Evolutionary conservation across 2,888 invertebrate species (phyloP), one percentile per base, ranked within the genome.

Genomic region (Ditula angustiorana): DNA sequence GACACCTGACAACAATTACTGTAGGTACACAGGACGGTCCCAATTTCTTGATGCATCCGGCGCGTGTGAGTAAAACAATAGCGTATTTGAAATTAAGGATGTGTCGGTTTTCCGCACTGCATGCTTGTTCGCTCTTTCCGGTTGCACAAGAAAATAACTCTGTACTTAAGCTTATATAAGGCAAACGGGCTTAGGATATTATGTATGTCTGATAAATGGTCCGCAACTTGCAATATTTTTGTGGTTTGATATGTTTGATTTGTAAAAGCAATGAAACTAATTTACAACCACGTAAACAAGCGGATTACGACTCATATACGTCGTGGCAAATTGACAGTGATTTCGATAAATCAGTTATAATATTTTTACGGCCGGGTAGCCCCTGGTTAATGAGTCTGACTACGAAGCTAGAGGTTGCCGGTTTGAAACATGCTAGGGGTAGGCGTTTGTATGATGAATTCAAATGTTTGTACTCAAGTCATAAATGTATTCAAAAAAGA

Each of bases 41-140:
- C 61, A 68, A 67, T 70, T 68, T 70, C 52, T 35, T 41, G 59
- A 66, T 16, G 57, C 62, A 61, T 55, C 57, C 60, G 53, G 60
- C 30, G 24, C 53, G 30, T 53, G 26, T 58, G 57, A 61, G 61
- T 61, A 62, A 64, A 81, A 83, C 82, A 82, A 82, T 79, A 67
- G 74, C 67, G 71, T 68, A 71, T 77, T 77, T 63, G 47, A 72
- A 66, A 66, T 63, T 56, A 65, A 70, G 79, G 78, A 78, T 77
- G 67, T 67, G 68, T 61, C 58, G 64, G 47, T 74, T 75, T 74
- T 71, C 68, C 72, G 72, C 66, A 68, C 64, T 56, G 65, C 47
- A 47, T 67, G 61, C 53, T 57, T 58, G 70, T 71, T 66, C 50
- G 55, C 44, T 73, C 33, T 67, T 66, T 63, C 67, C 67, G 68